Base-by-base conservation (phyloP, 2,888 invertebrate species). In the Macaria liturata region DNA sequence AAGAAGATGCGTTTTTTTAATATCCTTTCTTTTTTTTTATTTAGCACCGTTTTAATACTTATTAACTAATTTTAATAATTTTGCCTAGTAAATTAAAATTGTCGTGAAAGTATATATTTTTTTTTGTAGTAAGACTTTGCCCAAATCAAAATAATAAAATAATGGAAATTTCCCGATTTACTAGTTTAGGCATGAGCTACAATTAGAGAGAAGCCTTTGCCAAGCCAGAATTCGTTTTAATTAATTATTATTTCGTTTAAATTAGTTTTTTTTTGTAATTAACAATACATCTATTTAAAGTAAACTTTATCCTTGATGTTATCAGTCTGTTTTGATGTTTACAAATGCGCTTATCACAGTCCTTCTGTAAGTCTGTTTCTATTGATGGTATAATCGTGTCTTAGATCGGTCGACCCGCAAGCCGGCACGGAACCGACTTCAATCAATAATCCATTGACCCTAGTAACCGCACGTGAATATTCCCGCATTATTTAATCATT, bases 401-500 rank as follows among this genome's bases (percentile, higher is more conserved):
- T 57, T 51, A 49, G 56, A 49, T 32, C 9, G 46, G 48, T 43
- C 53, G 46, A 45, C 48, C 34, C 40, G 46, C 34, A 31, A 46
- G 46, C 46, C 31, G 49, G 61, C 68, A 75, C 75, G 75, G 73
- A 71, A 75, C 67, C 72, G 65, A 54, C 62, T 46, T 37, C 45
- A 76, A 81, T 83, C 83, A 72, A 81, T 83, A 80, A 75, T 70
- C 66, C 80, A 72, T 77, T 81, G 80, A 79, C 78, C 80, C 75
- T 70, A 74, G 67, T 72, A 71, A 72, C 67, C 69, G 60, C 54
- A 66, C 54, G 61, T 53, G 42, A 42, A 45, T 58, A 62, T 62
- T 57, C 62, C 58, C 54, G 48, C 49, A 49, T 52, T 59, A 70
- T 63, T 42, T 54, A 50, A 62, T 50, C 43, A 61, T 59, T 59